These are phyloP conservation scores for Agapornis roseicollis DNA, from an alignment of 2,113 vertebrate genomes.

Conservation along the genomic window DNA sequence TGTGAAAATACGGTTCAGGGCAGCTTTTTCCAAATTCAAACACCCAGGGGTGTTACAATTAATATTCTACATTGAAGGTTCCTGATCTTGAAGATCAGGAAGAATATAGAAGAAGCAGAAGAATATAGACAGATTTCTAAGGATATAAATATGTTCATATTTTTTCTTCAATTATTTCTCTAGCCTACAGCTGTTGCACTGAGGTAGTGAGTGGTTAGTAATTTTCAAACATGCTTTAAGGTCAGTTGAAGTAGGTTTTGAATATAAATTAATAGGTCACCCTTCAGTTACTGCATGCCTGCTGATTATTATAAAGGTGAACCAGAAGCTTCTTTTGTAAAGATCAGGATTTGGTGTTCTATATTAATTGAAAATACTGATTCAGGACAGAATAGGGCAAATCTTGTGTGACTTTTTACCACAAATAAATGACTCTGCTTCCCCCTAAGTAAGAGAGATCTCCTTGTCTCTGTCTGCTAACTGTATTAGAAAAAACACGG, in stretches of 20 bases:
- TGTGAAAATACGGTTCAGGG: not conserved
- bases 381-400: not conserved
- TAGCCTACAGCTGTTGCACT: not conserved
- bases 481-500: not conserved
- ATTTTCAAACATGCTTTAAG: not conserved
- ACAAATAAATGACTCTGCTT: not conserved
- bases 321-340: not conserved
- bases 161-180: not conserved
- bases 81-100: no score
- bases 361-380: not conserved
- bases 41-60: not conserved
- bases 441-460: not conserved
- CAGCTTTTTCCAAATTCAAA: not conserved
- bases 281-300: not conserved
- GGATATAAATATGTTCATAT: not conserved
- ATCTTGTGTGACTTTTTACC: not conserved
- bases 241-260: not conserved
- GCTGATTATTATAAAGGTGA: not conserved
- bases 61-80: not conserved
- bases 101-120: not conserved
- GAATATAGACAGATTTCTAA: not conserved
- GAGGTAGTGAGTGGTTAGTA: not conserved
- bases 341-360: not conserved
- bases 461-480: not conserved
- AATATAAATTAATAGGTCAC: not conserved